phyloP scores from a whole-genome alignment of 2,888 invertebrate genomes.

The Watsonalla cultraria region DNA sequence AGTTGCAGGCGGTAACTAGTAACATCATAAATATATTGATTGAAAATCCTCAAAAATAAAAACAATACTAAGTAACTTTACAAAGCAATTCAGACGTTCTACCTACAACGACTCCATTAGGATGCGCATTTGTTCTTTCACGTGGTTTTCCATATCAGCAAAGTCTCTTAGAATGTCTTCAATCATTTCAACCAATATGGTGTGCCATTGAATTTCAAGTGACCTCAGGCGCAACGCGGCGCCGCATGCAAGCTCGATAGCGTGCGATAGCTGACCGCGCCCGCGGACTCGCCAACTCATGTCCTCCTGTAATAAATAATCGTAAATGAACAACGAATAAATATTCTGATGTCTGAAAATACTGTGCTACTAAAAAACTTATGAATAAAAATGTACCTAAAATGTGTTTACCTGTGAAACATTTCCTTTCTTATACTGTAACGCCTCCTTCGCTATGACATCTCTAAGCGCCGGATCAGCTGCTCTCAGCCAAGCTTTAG shows the following conservation, averaged over 20 bases:
- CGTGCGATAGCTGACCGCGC: slow-evolving; percentile 82
- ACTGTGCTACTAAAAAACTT: too few relatives aligned
- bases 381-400: neutral
- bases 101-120: slow-evolving; percentile 59
- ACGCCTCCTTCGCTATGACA: slow-evolving; percentile 91
- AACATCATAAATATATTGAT: too few relatives aligned
- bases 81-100: too few relatives aligned
- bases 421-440: slow-evolving; percentile 86
- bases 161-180: slow-evolving; percentile 88
- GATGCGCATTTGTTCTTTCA: slow-evolving; percentile 82
- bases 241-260: slow-evolving; percentile 86
- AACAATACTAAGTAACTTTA: too few relatives aligned
- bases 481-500: slow-evolving; percentile 84
- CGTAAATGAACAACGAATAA: neutral
- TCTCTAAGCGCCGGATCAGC: slow-evolving; percentile 88
- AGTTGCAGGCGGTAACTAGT: too few relatives aligned
- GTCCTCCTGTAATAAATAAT: slow-evolving; percentile 79
- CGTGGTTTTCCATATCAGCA: slow-evolving; percentile 88
- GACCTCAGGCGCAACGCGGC: slow-evolving; percentile 87
- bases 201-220: slow-evolving; percentile 88
- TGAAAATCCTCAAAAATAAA: too few relatives aligned
- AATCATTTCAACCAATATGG: slow-evolving; percentile 86
- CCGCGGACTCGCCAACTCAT: slow-evolving; percentile 86
- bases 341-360: too few relatives aligned
- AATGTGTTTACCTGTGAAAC: slow-evolving; percentile 59